Percentiles rank a stretch among this genome's conserved stretches.
These are phyloP conservation scores for Scaptomyza hsui DNA, from an alignment of 1,140 invertebrate genomes.

Conservation along the genomic window DNA sequence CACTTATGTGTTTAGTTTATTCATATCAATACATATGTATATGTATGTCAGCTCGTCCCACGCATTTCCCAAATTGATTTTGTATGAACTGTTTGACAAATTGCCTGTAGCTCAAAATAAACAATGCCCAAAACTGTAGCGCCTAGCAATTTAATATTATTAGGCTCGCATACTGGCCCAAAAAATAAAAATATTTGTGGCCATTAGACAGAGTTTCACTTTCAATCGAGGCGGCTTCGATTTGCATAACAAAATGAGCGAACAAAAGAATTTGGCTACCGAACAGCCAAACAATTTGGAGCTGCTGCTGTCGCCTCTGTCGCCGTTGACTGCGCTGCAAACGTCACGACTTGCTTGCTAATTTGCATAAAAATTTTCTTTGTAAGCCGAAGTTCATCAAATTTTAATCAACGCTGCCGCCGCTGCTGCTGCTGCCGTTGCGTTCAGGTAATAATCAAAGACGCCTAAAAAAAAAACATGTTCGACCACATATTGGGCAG, in stretches of 20 bases:
- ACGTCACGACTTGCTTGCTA: conserved; percentile 20
- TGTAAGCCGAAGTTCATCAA: conserved; percentile 75
- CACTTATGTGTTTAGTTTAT: conserved; percentile 29
- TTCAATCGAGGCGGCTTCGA: conserved; percentile 56
- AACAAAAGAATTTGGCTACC: conserved; percentile 79
- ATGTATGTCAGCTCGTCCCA: conserved; percentile 43
- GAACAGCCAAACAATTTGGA: conserved; percentile 74
- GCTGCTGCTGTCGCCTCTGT: conserved; percentile 44
- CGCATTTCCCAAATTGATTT: conserved; percentile 58
- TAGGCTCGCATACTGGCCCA: conserved; percentile 60
- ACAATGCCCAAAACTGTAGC: conserved; percentile 50
- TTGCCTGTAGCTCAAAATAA: conserved; percentile 48
- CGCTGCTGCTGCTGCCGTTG: conserved; percentile 11
- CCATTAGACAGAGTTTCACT: conserved; percentile 61
- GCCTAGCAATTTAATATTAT: conserved; percentile 74
- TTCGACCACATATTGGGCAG: conserved; percentile 60
- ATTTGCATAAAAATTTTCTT: conserved; percentile 78
- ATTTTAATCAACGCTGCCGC: conserved; percentile 73
- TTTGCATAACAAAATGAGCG: conserved; percentile 79
- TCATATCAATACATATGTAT: conserved; percentile 36
- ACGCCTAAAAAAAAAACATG: conserved; percentile 62
- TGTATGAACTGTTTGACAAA: conserved; percentile 67
- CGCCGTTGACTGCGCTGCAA: conserved; percentile 19
- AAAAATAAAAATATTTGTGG: conserved; percentile 42
- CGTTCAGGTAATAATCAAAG: conserved; percentile 29